A percentile compares a stretch with the other conserved stretches of the same genome.
Conservation (phyloP, 2,113 vertebrate genomes). For the Dolichotis patagonum region DNA sequence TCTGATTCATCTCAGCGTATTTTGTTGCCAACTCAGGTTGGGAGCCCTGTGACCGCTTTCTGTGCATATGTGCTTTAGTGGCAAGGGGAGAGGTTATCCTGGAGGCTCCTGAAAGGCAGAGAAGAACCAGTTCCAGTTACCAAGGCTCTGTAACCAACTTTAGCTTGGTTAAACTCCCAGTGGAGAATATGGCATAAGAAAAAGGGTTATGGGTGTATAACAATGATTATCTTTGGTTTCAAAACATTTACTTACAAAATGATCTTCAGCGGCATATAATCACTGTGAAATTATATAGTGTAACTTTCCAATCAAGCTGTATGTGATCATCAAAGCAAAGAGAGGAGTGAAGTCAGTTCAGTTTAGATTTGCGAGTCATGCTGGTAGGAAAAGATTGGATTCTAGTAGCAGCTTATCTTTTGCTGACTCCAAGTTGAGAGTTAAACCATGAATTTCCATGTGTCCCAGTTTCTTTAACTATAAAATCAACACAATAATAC, state of each 20-base stretch:
- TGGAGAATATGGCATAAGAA: slow-evolving; percentile 72
- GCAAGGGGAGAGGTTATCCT: not conserved
- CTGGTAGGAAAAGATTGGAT: slow-evolving; percentile 34
- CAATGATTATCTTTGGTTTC: slow-evolving; percentile 82
- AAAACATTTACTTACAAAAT: slow-evolving; percentile 80
- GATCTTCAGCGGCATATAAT: slow-evolving; percentile 74
- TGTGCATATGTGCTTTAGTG: not conserved
- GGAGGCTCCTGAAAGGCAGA: not conserved
- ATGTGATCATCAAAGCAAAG: slow-evolving; percentile 65
- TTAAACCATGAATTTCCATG: not conserved
- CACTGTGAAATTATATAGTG: slow-evolving; percentile 80
- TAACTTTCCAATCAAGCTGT: slow-evolving; percentile 75
- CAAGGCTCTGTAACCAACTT: slow-evolving; percentile 54
- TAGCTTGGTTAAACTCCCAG: slow-evolving; percentile 70
- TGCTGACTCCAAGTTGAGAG: not conserved
- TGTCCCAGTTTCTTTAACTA: slow-evolving; percentile 44
- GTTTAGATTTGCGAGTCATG: slow-evolving; percentile 32
- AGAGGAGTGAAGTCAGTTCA: slow-evolving; percentile 56
- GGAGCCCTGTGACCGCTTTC: not conserved
- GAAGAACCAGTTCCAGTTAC: not conserved
- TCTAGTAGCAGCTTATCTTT: slow-evolving; percentile 49
- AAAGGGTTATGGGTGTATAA: slow-evolving; percentile 74
- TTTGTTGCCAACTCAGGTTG: not conserved
- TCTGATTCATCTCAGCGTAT: not conserved
- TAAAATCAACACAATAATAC: not conserved